Evolutionary conservation across 2,888 invertebrate genomes (phyloP).

Genomic region (Leucania comma): DNA sequence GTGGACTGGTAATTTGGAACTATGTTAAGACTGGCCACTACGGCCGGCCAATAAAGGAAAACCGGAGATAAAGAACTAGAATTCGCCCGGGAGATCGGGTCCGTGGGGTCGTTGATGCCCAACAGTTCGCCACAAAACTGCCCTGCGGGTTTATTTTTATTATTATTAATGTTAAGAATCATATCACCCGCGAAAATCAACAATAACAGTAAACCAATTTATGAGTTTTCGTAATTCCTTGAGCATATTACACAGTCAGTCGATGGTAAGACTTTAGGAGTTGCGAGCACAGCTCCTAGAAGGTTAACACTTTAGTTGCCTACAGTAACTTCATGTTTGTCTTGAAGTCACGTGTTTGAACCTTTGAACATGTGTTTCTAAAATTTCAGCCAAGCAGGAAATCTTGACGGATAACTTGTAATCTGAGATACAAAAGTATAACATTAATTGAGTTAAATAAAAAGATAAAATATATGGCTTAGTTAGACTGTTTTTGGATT

Average conservation of each 20-base stretch:
- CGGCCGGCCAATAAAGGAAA: no score
- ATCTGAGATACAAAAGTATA: slow-evolving; percentile 6
- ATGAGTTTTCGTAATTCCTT: slow-evolving; percentile 15
- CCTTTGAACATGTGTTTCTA: neutral
- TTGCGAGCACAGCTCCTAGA: neutral
- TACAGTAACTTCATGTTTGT: neutral
- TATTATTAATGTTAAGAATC: no score
- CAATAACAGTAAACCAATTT: neutral
- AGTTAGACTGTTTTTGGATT: neutral
- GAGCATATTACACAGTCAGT: slow-evolving; percentile 7
- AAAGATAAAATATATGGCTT: slow-evolving; percentile 7
- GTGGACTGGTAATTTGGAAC: no score
- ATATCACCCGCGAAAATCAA: neutral
- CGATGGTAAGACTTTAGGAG: neutral
- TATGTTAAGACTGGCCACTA: no score
- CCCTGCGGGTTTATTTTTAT: no score
- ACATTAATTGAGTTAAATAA: neutral
- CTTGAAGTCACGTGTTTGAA: slow-evolving; percentile 12
- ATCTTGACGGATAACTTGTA: neutral
- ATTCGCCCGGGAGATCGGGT: no score
- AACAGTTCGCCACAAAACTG: no score
- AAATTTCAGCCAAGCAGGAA: slow-evolving; percentile 1
- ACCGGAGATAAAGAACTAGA: no score
- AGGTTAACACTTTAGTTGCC: neutral
- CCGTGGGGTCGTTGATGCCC: no score